phyloP scores from a whole-genome alignment of 30 jellyfish, hydroid and myxozoan genomes.

The Clytia hemisphaerica region DNA sequence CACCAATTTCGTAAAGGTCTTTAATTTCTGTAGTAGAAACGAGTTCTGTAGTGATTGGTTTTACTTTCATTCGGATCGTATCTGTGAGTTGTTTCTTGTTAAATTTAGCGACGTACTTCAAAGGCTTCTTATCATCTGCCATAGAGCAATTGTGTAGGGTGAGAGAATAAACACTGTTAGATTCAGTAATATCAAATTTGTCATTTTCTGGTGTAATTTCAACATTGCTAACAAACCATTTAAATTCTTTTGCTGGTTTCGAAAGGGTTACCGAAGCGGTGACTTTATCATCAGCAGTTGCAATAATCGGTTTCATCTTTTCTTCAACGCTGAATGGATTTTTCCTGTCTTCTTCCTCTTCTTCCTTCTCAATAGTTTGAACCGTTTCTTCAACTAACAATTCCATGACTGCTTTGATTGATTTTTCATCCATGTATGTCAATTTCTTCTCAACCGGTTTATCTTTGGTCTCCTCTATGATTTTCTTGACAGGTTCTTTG shows the following conservation, averaged over 20 bases:
- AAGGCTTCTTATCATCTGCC: not conserved
- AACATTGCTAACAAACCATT: conserved; percentile 36
- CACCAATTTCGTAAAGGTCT: conserved; percentile 33
- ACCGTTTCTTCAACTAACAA: too few species aligned
- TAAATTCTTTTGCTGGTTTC: not conserved
- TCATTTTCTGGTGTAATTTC: conserved; percentile 38
- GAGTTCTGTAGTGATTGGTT: conserved; percentile 12
- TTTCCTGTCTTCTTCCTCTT: too few species aligned
- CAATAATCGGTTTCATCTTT: too few species aligned
- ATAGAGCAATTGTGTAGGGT: conserved; percentile 15
- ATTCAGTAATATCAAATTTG: conserved; percentile 30
- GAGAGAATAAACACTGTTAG: conserved; percentile 3
- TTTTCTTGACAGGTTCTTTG: too few species aligned
- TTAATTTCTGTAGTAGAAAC: not conserved
- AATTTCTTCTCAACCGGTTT: too few species aligned
- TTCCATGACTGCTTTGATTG: too few species aligned
- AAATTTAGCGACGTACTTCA: not conserved
- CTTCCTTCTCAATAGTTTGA: too few species aligned
- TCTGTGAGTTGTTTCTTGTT: not conserved
- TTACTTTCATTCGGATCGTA: not conserved
- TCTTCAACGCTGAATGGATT: too few species aligned
- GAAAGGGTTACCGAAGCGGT: too few species aligned
- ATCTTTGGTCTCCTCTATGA: too few species aligned
- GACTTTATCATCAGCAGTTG: too few species aligned
- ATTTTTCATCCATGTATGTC: too few species aligned